These are phyloP conservation scores for Cynaeus angustus DNA, from an alignment of 2,888 invertebrate species.

Conservation along the genomic window DNA sequence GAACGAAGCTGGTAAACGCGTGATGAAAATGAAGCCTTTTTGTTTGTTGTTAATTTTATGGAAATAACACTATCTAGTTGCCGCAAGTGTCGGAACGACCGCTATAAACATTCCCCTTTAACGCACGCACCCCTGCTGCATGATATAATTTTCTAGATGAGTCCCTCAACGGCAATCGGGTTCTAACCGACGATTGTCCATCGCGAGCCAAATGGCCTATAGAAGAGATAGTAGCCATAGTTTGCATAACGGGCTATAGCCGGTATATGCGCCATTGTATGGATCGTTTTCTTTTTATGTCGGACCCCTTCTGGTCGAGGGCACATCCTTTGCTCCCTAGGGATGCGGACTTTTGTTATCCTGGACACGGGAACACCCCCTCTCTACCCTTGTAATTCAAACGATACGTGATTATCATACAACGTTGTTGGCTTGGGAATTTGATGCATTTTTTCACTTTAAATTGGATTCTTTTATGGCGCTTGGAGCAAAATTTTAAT, in stretches of 20 bases:
- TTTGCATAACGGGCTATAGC: constrained; percentile 70
- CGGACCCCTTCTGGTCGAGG: constrained; percentile 64
- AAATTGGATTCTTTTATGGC: constrained; percentile 30
- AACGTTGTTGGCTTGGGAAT: constrained; percentile 52
- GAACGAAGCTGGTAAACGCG: too few relatives aligned
- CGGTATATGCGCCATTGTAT: constrained; percentile 66
- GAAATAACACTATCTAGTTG: constrained; percentile 68
- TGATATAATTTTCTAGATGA: constrained; percentile 68
- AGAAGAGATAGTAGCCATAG: constrained; percentile 68
- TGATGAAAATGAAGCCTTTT: constrained; percentile 60
- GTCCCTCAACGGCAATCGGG: constrained; percentile 66
- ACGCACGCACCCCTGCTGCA: constrained; percentile 63
- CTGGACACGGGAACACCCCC: constrained; percentile 56
- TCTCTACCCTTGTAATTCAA: constrained; percentile 64
- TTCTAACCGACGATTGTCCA: constrained; percentile 70
- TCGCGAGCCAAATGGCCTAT: constrained; percentile 67
- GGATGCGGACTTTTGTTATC: constrained; percentile 57
- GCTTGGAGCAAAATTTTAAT: constrained; percentile 6
- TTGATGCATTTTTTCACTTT: constrained; percentile 57
- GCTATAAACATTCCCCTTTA: constrained; percentile 67
- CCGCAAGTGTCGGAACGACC: constrained; percentile 68
- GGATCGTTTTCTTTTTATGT: constrained; percentile 68
- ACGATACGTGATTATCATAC: constrained; percentile 70
- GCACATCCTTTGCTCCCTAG: constrained; percentile 56
- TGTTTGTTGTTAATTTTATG: constrained; percentile 69